Evolutionary conservation across 92 coral and sea anemone species (phyloP).

Genomic region (Parazoanthus atlanticus): DNA sequence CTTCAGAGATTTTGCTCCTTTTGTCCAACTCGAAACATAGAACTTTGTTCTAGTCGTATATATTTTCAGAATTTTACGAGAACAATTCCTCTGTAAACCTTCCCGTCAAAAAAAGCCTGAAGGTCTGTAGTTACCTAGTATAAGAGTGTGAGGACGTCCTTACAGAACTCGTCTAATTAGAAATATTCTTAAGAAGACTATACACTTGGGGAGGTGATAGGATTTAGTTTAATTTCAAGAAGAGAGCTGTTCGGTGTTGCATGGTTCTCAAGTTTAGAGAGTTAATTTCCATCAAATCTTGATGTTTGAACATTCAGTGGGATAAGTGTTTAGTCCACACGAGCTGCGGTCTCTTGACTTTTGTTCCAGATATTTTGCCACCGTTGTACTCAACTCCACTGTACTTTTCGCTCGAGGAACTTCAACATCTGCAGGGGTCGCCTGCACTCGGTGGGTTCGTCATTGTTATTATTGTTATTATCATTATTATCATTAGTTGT

Average conservation of each 20-base stretch:
- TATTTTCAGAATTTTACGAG: too few relatives aligned
- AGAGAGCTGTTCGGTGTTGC: too few relatives aligned
- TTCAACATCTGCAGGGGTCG: conserved; percentile 81
- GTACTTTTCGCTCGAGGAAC: conserved; percentile 84
- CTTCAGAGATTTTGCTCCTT: background rate
- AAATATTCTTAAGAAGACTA: too few relatives aligned
- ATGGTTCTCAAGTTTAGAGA: too few relatives aligned
- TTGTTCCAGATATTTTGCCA: conserved; percentile 79
- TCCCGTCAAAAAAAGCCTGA: background rate
- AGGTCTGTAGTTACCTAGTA: background rate
- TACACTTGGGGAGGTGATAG: too few relatives aligned
- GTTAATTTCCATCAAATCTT: background rate
- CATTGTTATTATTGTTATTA: too few relatives aligned
- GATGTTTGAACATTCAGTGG: background rate
- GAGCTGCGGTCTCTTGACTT: conserved; percentile 30
- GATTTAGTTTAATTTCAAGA: background rate
- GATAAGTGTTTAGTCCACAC: background rate
- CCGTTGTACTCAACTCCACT: conserved; percentile 76
- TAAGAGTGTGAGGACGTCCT: background rate
- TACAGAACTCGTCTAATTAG: too few relatives aligned
- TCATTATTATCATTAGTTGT: too few relatives aligned
- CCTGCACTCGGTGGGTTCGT: conserved; percentile 79
- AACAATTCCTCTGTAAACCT: background rate
- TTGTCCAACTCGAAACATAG: too few relatives aligned
- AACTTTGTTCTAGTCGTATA: too few relatives aligned